A percentile compares a stretch with the other conserved stretches of the same genome.
phyloP scores from a whole-genome alignment of 2,113 vertebrate species.

The Eolophus roseicapilla region DNA sequence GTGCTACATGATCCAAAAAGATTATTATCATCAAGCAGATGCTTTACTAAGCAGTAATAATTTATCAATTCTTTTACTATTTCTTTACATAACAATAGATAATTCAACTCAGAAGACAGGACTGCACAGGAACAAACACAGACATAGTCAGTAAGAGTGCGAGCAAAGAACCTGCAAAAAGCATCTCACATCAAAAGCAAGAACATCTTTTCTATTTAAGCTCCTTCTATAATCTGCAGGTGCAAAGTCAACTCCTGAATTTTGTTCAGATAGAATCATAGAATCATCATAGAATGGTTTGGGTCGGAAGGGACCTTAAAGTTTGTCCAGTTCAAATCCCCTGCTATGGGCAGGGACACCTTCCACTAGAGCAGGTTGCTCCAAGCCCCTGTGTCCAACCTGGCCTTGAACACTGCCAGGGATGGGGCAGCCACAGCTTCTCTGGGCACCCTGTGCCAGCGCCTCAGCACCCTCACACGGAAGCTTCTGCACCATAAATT shows the following conservation, averaged over 20 bases:
- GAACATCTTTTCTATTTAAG: not conserved
- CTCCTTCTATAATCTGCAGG: not conserved
- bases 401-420: not conserved
- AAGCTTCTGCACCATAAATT: not conserved
- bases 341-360: no score
- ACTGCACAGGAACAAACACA: not conserved
- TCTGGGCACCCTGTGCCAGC: not conserved
- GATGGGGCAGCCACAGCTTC: not conserved
- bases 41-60: no score
- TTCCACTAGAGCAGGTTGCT: no score
- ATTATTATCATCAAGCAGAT: not conserved
- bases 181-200: not conserved
- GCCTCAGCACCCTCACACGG: not conserved
- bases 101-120: not conserved
- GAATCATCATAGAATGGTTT: not conserved
- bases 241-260: not conserved
- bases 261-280: not conserved
- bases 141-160: not conserved
- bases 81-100: not conserved
- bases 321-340: no score
- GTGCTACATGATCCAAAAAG: not conserved
- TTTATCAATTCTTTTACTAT: not conserved
- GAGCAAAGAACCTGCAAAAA: not conserved
- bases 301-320: not conserved
- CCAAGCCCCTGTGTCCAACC: not conserved